These are phyloP conservation scores for Mus musculus DNA, from an alignment of 2,113 vertebrate species.

Conservation along the genomic window GRCm39 chr10:58717001-58717500, in stretches of 20 bases:
- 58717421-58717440: background rate
- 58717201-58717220: too few species aligned
- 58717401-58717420: background rate
- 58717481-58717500: background rate
- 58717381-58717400: background rate
- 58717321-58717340: background rate
- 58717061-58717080: conserved; percentile 58
- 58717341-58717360: background rate
- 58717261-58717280: background rate
- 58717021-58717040: conserved; percentile 45
- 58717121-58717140: conserved; percentile 11
- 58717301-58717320: background rate
- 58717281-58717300: background rate
- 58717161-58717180: background rate
- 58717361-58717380: background rate
- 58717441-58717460: background rate
- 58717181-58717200: background rate
- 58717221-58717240: background rate
- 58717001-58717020: conserved; percentile 13
- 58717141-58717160: background rate
- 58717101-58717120: conserved; percentile 22
- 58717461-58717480: background rate
- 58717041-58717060: background rate
- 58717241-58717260: background rate
- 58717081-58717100: conserved; percentile 64